Conservation (phyloP, 2,888 invertebrate species). For the Hetaerina titia region DNA sequence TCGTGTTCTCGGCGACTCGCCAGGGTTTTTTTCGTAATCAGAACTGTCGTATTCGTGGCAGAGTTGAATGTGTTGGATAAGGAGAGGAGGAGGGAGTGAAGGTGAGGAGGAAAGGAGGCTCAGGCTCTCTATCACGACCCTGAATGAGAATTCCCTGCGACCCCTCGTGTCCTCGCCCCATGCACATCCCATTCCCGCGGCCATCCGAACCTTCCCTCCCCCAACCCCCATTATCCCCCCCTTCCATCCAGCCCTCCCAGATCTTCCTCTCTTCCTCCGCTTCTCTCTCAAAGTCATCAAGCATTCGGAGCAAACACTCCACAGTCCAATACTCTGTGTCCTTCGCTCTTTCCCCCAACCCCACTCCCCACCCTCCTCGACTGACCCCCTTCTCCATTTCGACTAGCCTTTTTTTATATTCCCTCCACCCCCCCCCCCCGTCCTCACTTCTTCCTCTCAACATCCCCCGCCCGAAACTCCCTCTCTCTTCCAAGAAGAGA, state of each 20-base stretch:
- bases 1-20: too few species aligned
- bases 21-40: background rate
- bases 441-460: background rate
- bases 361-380: background rate
- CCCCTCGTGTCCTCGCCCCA: background rate
- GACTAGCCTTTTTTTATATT: background rate
- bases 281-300: slow-evolving; percentile 15
- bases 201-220: background rate
- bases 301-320: slow-evolving; percentile 49
- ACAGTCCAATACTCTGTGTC: slow-evolving; percentile 45
- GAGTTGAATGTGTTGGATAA: background rate
- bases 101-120: background rate
- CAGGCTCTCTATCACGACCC: background rate
- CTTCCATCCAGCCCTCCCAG: background rate
- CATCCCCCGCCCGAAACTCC: background rate
- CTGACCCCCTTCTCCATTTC: background rate
- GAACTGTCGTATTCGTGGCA: background rate
- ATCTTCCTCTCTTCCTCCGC: background rate
- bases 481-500: background rate
- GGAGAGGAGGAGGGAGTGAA: background rate
- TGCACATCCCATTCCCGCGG: background rate
- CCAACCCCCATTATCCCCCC: background rate
- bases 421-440: background rate
- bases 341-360: background rate
- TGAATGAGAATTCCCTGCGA: background rate